These are phyloP conservation scores for Aplodontia rufa DNA, from an alignment of 2,113 vertebrate species.

Conservation along the genomic window DNA sequence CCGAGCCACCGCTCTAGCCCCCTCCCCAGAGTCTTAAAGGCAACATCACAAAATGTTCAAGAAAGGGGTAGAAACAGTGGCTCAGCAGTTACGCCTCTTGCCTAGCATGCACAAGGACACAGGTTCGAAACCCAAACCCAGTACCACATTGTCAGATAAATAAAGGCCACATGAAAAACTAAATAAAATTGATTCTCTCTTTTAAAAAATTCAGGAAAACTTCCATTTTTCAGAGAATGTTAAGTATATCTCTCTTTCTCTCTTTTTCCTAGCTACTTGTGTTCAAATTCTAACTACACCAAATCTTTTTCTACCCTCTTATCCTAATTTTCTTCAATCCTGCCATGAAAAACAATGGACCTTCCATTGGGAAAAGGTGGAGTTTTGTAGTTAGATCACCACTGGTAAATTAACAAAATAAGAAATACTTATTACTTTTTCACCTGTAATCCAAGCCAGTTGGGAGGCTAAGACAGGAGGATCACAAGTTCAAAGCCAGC, in stretches of 20 bases:
- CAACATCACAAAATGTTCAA: not conserved
- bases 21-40: not conserved
- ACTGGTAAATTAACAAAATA: not conserved
- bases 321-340: slow-evolving; percentile 15
- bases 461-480: no score
- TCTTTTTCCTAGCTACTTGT: not conserved
- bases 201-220: not conserved
- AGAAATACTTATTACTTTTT: no score
- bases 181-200: no score
- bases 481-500: no score
- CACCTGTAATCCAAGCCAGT: no score
- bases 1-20: no score
- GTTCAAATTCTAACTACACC: not conserved
- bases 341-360: not conserved
- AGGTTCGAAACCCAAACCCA: no score
- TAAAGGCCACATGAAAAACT: no score
- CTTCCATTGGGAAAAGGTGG: not conserved
- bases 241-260: not conserved
- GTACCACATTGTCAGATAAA: no score
- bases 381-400: not conserved
- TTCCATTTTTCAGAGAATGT: not conserved
- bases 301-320: not conserved
- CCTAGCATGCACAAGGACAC: no score
- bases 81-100: no score
- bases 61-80: no score